A percentile compares a stretch with the other conserved stretches of the same genome.
Conservation (phyloP, 2,113 vertebrate species). For the Tachuris rubrigastra region DNA sequence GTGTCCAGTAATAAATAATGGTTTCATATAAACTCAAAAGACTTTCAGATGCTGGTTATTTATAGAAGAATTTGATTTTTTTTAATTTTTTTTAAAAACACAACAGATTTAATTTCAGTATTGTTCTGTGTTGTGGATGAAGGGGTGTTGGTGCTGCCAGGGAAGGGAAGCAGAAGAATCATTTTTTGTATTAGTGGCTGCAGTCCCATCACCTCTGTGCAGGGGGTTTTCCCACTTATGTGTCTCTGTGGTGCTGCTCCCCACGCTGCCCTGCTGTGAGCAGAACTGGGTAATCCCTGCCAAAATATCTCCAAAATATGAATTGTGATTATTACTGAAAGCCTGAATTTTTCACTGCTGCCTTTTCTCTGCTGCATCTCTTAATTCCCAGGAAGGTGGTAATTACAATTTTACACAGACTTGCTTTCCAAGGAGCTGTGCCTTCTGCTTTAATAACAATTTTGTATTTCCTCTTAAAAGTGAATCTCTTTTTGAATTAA, state of each 20-base stretch:
- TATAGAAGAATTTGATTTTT: not conserved
- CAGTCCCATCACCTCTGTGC: not conserved
- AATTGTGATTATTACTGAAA: not conserved
- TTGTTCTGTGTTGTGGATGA: not conserved
- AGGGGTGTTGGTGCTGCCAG: not conserved
- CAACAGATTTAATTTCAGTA: not conserved
- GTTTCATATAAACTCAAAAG: not conserved
- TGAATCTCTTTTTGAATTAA: not conserved
- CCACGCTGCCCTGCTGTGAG: not conserved
- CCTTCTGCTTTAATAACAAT: not conserved
- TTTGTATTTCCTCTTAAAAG: not conserved
- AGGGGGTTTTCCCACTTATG: not conserved
- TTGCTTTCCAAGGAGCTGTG: not conserved
- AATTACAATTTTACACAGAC: not conserved
- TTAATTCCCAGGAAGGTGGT: not conserved
- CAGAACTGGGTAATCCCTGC: not conserved
- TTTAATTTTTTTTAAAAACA: no score
- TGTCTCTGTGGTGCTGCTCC: not conserved
- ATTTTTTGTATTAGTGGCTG: not conserved
- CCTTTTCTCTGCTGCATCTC: not conserved
- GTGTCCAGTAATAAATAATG: not conserved
- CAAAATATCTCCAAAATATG: not conserved
- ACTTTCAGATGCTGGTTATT: not conserved
- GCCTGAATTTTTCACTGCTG: not conserved
- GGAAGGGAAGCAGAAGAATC: not conserved